A percentile compares a stretch with the other conserved stretches of the same genome.
Conservation (phyloP, 2,113 vertebrate species). For the Oncorhynchus kisutch region DNA sequence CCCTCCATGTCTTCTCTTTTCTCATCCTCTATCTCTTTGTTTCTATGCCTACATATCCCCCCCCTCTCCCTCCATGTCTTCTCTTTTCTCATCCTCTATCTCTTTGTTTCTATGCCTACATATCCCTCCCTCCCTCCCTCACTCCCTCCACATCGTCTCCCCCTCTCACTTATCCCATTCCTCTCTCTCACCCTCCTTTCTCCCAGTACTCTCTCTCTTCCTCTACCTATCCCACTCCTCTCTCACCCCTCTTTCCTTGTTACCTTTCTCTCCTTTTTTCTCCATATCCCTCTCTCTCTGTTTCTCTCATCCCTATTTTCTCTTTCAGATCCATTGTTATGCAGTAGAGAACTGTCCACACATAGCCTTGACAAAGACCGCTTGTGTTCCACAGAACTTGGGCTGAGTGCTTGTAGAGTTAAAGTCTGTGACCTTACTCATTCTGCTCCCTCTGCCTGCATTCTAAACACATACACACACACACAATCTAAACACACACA, state of each 20-base stretch:
- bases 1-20: not conserved
- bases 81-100: not conserved
- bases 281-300: not conserved
- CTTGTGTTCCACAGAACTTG: constrained; percentile 67
- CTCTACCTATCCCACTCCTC: not conserved
- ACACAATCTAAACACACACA: too few species aligned
- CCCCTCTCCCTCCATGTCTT: too few species aligned
- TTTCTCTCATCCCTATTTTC: not conserved
- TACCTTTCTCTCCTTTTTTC: too few species aligned
- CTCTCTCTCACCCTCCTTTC: not conserved
- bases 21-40: too few species aligned
- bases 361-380: constrained; percentile 64
- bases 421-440: constrained; percentile 62
- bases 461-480: not conserved
- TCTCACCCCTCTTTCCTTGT: not conserved
- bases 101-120: not conserved
- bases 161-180: not conserved
- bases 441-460: constrained; percentile 20
- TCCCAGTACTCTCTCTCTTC: not conserved
- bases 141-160: not conserved
- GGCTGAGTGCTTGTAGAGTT: constrained; percentile 60
- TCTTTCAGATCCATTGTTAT: constrained; percentile 28
- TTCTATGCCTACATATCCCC: not conserved
- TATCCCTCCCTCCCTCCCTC: not conserved
- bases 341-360: constrained; percentile 62